These are phyloP conservation scores for Spisula subtruncata DNA, from an alignment of 2,888 invertebrate genomes.

Conservation along the genomic window DNA sequence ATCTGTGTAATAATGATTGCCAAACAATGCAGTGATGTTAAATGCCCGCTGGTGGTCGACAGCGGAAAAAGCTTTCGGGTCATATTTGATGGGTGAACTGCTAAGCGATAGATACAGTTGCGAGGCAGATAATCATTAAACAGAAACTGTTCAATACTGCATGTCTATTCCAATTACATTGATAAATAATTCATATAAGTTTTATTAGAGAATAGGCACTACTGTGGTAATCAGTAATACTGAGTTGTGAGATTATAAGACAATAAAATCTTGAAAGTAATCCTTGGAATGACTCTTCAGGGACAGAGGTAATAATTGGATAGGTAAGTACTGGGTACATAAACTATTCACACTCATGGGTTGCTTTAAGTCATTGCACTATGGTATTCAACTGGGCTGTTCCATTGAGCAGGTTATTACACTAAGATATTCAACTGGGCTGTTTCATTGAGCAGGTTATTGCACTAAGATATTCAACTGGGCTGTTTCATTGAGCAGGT, in stretches of 20 bases:
- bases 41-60: background rate
- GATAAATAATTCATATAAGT: background rate
- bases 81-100: background rate
- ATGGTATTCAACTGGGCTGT: too few relatives aligned
- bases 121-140: background rate
- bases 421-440: too few relatives aligned
- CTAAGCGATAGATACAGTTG: background rate
- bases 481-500: too few relatives aligned
- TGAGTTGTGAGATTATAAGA: background rate
- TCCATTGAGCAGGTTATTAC: too few relatives aligned
- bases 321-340: too few relatives aligned
- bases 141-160: background rate
- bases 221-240: background rate
- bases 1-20: background rate
- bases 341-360: too few relatives aligned
- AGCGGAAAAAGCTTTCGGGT: background rate
- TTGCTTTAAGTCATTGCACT: too few relatives aligned
- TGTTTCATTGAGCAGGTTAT: too few relatives aligned
- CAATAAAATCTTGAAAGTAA: background rate
- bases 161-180: constrained; percentile 15
- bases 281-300: background rate
- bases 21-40: background rate
- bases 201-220: background rate
- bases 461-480: too few relatives aligned
- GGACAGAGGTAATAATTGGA: too few relatives aligned